Conservation (phyloP, 2,113 vertebrate genomes). For the Hystrix brachyura region DNA sequence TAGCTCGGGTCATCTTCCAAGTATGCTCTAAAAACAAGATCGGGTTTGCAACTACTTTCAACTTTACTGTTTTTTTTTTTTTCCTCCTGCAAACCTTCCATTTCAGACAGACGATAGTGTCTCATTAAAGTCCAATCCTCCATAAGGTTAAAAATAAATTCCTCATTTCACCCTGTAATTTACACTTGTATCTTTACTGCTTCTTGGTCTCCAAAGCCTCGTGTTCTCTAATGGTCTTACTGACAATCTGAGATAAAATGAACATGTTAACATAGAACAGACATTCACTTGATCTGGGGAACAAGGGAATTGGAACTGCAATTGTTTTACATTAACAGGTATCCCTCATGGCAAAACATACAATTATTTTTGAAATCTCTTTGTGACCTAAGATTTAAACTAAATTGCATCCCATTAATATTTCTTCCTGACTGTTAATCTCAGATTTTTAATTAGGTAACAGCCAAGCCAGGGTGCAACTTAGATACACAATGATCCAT, state of each 20-base stretch:
- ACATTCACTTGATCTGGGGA: slow-evolving; percentile 80
- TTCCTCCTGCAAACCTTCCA: slow-evolving; percentile 47
- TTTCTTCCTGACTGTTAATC: slow-evolving; percentile 77
- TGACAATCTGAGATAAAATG: slow-evolving; percentile 66
- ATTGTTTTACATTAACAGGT: slow-evolving; percentile 82
- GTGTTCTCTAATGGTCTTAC: slow-evolving; percentile 52
- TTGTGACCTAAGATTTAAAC: slow-evolving; percentile 85
- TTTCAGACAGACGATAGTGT: slow-evolving; percentile 47
- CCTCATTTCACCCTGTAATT: slow-evolving; percentile 63
- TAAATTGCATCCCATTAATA: slow-evolving; percentile 87
- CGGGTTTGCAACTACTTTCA: neutral
- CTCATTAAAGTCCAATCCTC: slow-evolving; percentile 71
- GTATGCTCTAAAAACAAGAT: slow-evolving; percentile 37
- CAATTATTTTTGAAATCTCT: slow-evolving; percentile 84
- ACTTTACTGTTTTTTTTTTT: neutral
- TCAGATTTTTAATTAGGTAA: slow-evolving; percentile 86
- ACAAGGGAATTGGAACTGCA: slow-evolving; percentile 74
- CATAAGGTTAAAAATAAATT: slow-evolving; percentile 76
- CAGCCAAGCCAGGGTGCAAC: slow-evolving; percentile 83
- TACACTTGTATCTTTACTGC: slow-evolving; percentile 63
- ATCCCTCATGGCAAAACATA: slow-evolving; percentile 83
- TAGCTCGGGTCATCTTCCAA: slow-evolving; percentile 6
- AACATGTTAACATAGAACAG: slow-evolving; percentile 73
- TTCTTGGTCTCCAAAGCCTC: slow-evolving; percentile 31
- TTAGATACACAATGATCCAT: slow-evolving; percentile 84